A percentile compares a stretch with the other conserved stretches of the same genome.
phyloP scores from a whole-genome alignment of 92 coral and sea anemone genomes.

The Desmophyllum pertusum region DNA sequence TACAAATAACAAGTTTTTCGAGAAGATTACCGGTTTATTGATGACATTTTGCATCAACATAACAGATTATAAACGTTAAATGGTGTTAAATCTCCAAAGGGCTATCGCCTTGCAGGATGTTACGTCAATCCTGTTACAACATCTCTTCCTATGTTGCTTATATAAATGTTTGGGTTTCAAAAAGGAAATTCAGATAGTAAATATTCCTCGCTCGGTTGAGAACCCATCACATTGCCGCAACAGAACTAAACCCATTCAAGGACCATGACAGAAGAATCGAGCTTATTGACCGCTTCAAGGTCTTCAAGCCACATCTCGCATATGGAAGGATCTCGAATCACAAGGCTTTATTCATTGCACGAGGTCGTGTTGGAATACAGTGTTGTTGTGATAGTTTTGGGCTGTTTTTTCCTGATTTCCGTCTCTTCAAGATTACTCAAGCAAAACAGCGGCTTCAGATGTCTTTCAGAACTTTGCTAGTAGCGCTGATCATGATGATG shows the following conservation, averaged over 20 bases:
- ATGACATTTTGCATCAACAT: constrained; percentile 18
- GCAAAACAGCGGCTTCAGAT: not conserved
- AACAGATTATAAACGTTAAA: not conserved
- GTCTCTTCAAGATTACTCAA: constrained; percentile 33
- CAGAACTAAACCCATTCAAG: not conserved
- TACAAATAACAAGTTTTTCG: constrained; percentile 15
- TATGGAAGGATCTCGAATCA: constrained; percentile 13
- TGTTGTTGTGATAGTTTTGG: constrained; percentile 28
- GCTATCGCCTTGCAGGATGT: constrained; percentile 31
- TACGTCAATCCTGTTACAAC: constrained; percentile 39
- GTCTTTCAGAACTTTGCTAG: constrained; percentile 15
- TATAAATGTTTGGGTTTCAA: constrained; percentile 21
- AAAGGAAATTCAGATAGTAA: not conserved
- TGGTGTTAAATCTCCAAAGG: not conserved
- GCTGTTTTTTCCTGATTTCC: constrained; percentile 33
- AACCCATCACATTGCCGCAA: not conserved
- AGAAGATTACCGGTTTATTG: not conserved
- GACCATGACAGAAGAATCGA: constrained; percentile 16
- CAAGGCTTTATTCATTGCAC: constrained; percentile 30
- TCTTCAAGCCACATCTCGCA: constrained; percentile 5
- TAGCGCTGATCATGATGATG: not conserved
- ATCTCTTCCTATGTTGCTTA: not conserved
- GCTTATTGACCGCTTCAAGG: not conserved
- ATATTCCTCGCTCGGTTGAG: not conserved
- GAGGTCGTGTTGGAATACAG: constrained; percentile 43